Base-by-base conservation (phyloP, 2,888 invertebrate genomes). In the Lordiphosa andalusiaca region DNA sequence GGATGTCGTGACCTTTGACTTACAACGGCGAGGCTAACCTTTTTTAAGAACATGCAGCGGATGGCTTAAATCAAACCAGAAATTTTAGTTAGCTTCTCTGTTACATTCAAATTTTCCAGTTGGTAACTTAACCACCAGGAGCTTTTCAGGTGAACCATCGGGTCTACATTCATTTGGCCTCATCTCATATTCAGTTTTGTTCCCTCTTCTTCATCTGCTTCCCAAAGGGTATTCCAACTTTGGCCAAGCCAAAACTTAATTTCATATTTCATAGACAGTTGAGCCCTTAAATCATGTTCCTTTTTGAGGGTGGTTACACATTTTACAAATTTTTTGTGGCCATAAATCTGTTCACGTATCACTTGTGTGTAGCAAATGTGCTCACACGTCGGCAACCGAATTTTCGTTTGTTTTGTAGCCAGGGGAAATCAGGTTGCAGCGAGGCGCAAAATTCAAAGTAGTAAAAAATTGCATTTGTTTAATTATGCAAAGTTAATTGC, bases 401-500 rank as follows among this genome's bases (percentile, higher is more conserved):
- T 21, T 12, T 23, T 13, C 63, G 53, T 38, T 37, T 58, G 40
- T 33, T 41, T 49, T 38, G 36, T 37, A 51, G 51, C 41, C 59
- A 35, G 19, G 39, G 42, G 49, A 58, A 67, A 63, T 73, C 50
- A 47, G 30, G 10, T 33, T 47, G 23, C 23, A 61, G 42, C 35
- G 56, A 35, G 19, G 39, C 42, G 47, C 53, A 56, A 66, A 21
- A 36, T 39, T 37, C 35, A 19, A 33, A 38, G 30, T 13, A 40
- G 30, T 30, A 30, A 30, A 30, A 42, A 19, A 57, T 55, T 60
- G 10, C 16, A 33, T 44, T 55, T 48, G 60, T 53, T 61, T 62
- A 64, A 60, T 55, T 81, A 81, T 69, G 62, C 66, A 48, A 62
- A 61, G 63, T 42, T 9, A 35, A 53, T 38, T 58, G 44, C 33